Percentiles rank a stretch among this genome's conserved stretches.
These are phyloP conservation scores for Pristiophorus japonicus DNA, from an alignment of 2,113 vertebrate species.

Conservation along the genomic window DNA sequence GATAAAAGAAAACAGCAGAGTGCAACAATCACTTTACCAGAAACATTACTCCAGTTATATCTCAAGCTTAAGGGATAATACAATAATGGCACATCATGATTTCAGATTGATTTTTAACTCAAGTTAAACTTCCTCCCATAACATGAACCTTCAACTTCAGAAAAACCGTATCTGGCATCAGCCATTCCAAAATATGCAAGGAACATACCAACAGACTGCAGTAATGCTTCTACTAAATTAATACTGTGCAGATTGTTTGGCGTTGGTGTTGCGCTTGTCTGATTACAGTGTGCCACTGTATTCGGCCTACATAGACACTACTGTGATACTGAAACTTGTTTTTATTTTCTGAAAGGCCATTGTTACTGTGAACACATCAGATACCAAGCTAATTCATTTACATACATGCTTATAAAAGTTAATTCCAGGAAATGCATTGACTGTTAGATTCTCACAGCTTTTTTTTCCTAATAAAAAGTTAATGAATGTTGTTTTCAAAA, in stretches of 20 bases:
- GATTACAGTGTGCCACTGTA: slow-evolving; percentile 15
- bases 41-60: slow-evolving; percentile 21
- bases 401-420: not conserved
- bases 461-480: not conserved
- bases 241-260: slow-evolving; percentile 12
- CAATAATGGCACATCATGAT: not conserved
- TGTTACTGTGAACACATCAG: not conserved
- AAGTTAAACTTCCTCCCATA: not conserved
- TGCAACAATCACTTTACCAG: slow-evolving; percentile 30
- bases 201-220: slow-evolving; percentile 7
- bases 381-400: slow-evolving; percentile 3
- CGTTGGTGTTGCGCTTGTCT: not conserved
- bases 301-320: not conserved
- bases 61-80: not conserved
- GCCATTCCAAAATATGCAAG: not conserved
- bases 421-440: not conserved
- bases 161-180: not conserved
- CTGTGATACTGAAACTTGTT: slow-evolving; percentile 34
- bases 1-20: not conserved
- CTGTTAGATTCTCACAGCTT: too few relatives aligned
- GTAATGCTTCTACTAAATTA: slow-evolving; percentile 19
- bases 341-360: slow-evolving; percentile 28
- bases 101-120: not conserved
- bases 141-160: slow-evolving; percentile 17
- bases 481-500: slow-evolving; percentile 1